Evolutionary conservation across 2,888 invertebrate genomes (phyloP).

Genomic region (Plagodis dolabraria): DNA sequence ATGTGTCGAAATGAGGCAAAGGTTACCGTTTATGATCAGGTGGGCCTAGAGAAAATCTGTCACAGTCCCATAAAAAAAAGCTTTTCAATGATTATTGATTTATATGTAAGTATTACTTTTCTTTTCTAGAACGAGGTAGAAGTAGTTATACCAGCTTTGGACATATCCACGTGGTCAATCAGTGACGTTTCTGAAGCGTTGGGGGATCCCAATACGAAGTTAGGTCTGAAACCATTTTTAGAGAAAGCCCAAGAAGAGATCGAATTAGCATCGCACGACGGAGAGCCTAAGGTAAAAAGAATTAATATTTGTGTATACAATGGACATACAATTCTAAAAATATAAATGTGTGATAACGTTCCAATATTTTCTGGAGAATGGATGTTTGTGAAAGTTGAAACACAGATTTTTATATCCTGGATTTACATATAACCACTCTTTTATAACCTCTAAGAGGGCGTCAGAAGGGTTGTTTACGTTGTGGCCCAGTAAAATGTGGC

Average conservation of each 20-base stretch:
- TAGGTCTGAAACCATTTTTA: slow-evolving; percentile 53
- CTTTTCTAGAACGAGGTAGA: slow-evolving; percentile 39
- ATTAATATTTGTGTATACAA: neutral
- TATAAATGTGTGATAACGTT: neutral
- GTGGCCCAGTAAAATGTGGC: no score
- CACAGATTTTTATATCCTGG: no score
- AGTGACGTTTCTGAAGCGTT: slow-evolving; percentile 54
- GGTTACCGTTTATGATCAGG: no score
- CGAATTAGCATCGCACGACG: slow-evolving; percentile 39
- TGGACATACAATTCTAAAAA: neutral
- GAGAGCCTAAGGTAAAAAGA: slow-evolving; percentile 19
- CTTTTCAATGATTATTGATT: no score
- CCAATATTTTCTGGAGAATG: no score
- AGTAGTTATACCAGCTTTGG: slow-evolving; percentile 48
- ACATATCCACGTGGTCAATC: slow-evolving; percentile 53
- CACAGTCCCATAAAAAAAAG: no score
- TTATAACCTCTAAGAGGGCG: no score
- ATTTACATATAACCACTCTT: no score
- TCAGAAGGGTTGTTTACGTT: no score
- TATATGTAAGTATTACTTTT: neutral
- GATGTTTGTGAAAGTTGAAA: no score
- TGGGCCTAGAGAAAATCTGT: no score
- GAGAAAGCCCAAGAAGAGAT: slow-evolving; percentile 58
- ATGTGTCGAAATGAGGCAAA: no score
- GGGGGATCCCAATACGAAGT: slow-evolving; percentile 51